Conservation (phyloP, 2,888 invertebrate genomes). For the Meta bourneti region DNA sequence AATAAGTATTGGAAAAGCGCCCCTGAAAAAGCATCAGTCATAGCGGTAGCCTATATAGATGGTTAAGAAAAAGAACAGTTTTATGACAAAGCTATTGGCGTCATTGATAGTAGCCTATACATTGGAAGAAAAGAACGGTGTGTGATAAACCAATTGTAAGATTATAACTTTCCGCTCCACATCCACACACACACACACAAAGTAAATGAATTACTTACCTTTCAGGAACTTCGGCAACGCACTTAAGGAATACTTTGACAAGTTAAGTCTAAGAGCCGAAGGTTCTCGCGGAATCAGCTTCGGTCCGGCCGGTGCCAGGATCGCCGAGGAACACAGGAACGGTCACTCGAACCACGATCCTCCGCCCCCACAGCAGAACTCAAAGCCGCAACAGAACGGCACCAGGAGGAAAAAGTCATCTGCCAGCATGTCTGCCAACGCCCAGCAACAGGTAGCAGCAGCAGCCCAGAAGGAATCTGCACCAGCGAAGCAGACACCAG, state of each 20-base stretch:
- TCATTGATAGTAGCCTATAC: too few relatives aligned
- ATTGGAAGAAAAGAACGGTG: too few relatives aligned
- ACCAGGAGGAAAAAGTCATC: slow-evolving; percentile 62
- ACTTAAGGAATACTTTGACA: slow-evolving; percentile 71
- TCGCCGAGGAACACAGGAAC: slow-evolving; percentile 67
- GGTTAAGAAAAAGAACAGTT: too few relatives aligned
- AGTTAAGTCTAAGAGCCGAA: slow-evolving; percentile 76
- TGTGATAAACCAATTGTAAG: too few relatives aligned
- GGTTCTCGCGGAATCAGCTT: slow-evolving; percentile 78
- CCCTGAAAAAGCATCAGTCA: too few relatives aligned
- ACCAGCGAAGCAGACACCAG: background rate
- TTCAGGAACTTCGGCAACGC: slow-evolving; percentile 59
- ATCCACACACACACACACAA: too few relatives aligned
- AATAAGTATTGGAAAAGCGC: too few relatives aligned
- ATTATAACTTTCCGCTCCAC: too few relatives aligned
- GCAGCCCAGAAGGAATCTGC: background rate
- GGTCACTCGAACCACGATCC: slow-evolving; percentile 33
- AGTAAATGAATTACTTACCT: too few relatives aligned
- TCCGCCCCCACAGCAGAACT: background rate
- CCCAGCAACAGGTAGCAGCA: background rate
- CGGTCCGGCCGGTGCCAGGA: slow-evolving; percentile 53
- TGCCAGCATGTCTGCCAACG: slow-evolving; percentile 18
- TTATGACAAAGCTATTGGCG: too few relatives aligned
- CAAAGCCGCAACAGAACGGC: slow-evolving; percentile 49
- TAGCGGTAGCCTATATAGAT: too few relatives aligned